Base-by-base conservation (phyloP, 2,113 vertebrate species). In the Oncorhynchus kisutch region DNA sequence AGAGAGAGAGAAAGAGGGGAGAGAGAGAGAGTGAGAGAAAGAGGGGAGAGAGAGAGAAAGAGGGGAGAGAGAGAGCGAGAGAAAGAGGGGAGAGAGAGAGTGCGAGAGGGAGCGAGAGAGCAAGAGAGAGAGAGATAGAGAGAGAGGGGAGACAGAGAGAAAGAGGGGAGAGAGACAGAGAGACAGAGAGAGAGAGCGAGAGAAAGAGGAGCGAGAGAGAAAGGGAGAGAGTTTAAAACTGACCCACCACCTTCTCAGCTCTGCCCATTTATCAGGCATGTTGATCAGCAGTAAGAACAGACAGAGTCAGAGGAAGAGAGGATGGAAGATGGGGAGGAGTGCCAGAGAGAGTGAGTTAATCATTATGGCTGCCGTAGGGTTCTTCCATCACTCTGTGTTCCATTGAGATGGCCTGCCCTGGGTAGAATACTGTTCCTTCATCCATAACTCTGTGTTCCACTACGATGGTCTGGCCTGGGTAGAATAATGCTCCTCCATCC, bases 151-250 rank as follows among this genome's bases (percentile, higher is more conserved):
- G 77, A 68, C 0, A 34, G 6, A 34, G 34, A 39, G 34, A 39
- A 2, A 8, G 0, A 8, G 34, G 2, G 22, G 25, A 25, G 1
- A 25, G 25, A 25, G 25, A 25, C 7, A 64, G 60, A 24, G 24
- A 24, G 60, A 24, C 6, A 64, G 8, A 22, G 60, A 24, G 24
- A 4, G 60, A 24, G 60, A 64, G 60, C 12, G 22, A 24, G 62
- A 16, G n/a, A 20, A 16, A 11, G n/a, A 24, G n/a, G 62, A 13
- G 60, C 13, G 22, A 25, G n/a, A 62, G 5, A 22, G n/a, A 74
- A 77, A 68, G 72, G 77, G 34, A 39, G 77, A 70, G 72, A 29
- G 4, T 25, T 65, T 39, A 77, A 75, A 76, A 69, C 31, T 25
- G 48, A 79, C 69, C 27, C 65, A 31, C 1, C 25, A 29, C 8